Evolutionary conservation across 2,888 invertebrate species (phyloP).

Genomic region (Tetramorium bicarinatum): DNA sequence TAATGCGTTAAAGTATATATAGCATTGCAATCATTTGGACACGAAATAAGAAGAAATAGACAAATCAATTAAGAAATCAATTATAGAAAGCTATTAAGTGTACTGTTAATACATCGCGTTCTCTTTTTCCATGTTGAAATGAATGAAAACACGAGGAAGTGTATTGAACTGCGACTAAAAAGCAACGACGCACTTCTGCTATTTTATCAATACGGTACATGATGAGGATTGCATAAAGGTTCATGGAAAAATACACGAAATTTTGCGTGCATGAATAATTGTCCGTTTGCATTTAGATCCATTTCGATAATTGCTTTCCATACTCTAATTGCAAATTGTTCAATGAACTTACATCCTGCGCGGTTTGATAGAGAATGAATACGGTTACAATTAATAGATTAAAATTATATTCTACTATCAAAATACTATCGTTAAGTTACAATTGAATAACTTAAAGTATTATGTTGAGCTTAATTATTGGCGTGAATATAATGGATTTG

Average conservation of each 20-base stretch:
- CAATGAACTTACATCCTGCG: not conserved
- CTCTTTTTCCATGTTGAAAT: constrained; percentile 4
- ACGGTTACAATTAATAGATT: not conserved
- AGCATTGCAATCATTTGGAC: not conserved
- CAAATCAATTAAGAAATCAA: constrained; percentile 23
- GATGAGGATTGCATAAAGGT: not conserved
- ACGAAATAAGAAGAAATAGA: not conserved
- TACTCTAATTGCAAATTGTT: constrained; percentile 10
- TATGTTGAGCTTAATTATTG: not conserved
- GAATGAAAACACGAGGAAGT: not conserved
- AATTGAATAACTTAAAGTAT: not conserved
- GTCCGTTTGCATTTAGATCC: not conserved
- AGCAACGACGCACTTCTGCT: not conserved
- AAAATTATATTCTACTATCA: not conserved
- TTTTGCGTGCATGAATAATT: not conserved
- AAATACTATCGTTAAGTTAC: not conserved
- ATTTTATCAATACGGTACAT: not conserved
- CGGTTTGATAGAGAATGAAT: not conserved
- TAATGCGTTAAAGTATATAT: not conserved
- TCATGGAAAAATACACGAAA: not conserved
- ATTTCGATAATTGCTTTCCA: constrained; percentile 3
- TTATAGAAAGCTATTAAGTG: constrained; percentile 4
- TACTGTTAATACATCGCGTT: not conserved
- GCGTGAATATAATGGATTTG: not conserved
- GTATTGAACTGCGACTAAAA: not conserved